Evolutionary conservation across 2,113 vertebrate species (phyloP).

Genomic region (Sebastes schlegelii): DNA sequence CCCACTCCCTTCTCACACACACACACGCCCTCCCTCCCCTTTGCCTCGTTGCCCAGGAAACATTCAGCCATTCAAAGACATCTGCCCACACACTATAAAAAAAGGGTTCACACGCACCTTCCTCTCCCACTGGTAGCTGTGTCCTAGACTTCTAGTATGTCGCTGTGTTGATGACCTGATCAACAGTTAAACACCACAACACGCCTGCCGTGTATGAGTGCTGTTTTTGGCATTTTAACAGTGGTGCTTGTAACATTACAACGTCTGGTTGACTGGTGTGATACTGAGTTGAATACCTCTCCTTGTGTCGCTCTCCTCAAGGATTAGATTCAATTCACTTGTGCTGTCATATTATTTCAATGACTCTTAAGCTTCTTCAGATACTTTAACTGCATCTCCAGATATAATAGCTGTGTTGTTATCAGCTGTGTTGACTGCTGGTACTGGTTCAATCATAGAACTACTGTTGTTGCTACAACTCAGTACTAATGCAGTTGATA

Average conservation of each 20-base stretch:
- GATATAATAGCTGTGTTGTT: background rate
- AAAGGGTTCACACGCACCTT: constrained; percentile 46
- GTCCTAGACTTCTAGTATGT: constrained; percentile 22
- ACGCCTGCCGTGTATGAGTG: background rate
- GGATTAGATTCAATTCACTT: background rate
- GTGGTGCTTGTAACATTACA: background rate
- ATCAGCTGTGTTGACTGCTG: background rate
- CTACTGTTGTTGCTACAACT: background rate
- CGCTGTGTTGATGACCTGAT: background rate
- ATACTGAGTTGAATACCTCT: background rate
- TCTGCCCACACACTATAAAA: constrained; percentile 36
- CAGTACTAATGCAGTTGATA: background rate
- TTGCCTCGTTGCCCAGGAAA: constrained; percentile 67
- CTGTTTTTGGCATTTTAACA: background rate
- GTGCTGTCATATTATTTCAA: background rate
- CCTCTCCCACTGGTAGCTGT: constrained; percentile 4
- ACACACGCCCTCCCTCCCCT: constrained; percentile 15
- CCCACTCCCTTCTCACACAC: no score
- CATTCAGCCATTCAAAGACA: constrained; percentile 52
- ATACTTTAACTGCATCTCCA: background rate
- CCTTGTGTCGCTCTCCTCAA: background rate
- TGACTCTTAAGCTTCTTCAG: background rate
- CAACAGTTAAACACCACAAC: background rate
- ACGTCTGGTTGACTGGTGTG: background rate
- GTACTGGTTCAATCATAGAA: background rate